Base-by-base conservation (phyloP, 2,113 vertebrate genomes). In the Orientallactaga bullata region DNA sequence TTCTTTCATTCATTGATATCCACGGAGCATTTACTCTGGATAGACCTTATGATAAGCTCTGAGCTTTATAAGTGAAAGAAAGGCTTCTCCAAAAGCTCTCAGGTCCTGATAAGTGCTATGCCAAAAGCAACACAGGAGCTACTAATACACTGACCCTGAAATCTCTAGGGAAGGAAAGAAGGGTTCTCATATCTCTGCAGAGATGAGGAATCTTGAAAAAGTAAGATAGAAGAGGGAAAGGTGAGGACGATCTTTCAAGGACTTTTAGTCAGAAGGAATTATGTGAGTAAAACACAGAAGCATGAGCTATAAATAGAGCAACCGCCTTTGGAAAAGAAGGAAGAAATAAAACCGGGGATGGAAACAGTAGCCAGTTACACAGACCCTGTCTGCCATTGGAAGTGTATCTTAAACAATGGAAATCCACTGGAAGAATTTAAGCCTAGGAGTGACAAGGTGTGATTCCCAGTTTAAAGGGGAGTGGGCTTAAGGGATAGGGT, bases 231-330 rank as follows among this genome's bases (percentile, higher is more conserved):
- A 84, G 72, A 51, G 8, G 42, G 42, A 71, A 71, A 77, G 58
- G 65, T 11, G 17, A 88, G 55, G 30, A 86, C 85, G 24, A 2
- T 91, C 63, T 89, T 89, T 78, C 51, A 83, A 90, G 58, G 91
- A 79, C 88, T 69, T 91, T 83, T 30, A 88, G 60, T 92, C 68
- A 89, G 73, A 78, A 72, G 32, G 84, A 94, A 79, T 69, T 82
- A 15, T 65, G 37, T 91, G 83, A 79, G 82, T 77, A 69, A 93
- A 93, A 79, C 66, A 69, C 65, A 79, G 79, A 83, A 84, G 24
- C 20, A 24, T 32, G 78, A 83, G 42, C 82, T 76, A 68, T 82
- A 88, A 87, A 91, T 73, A 66, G 23, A 87, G 39, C 88, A 35
- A 8, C 20, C 5, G 37, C 87, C 82, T 90, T 83, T 90, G 77